Base-by-base conservation (phyloP, 2,888 invertebrate species). In the Eristalis pertinax region DNA sequence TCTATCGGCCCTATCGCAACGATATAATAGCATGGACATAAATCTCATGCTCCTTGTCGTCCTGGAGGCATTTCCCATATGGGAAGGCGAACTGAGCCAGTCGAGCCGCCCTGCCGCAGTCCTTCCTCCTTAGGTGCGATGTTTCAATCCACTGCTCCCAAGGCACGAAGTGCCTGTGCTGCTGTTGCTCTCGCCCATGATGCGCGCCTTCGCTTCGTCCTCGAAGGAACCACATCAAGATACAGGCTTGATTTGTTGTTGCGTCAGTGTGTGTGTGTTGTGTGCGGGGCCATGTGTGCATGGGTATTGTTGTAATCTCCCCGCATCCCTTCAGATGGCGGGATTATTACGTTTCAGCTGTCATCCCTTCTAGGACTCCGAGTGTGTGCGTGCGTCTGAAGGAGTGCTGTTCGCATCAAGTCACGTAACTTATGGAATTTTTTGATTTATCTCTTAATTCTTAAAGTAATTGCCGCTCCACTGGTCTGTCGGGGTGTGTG, bases 341-440 rank as follows among this genome's bases (percentile, higher is more conserved):
- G 81, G 77, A 81, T 79, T 83, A 65, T 62, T 32, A 4, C 56
- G 26, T 56, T 22, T 32, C 7, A 50, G 35, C 41, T 67, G 60
- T 74, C 38, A 15, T 60, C 60, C 43, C 69, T 67, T 19, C 15
- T 4, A 43, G n/a, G 2, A 8, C 1, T 24, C 15, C 13, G 50
- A 22, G 24, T 74, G 67, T 73, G 22, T 43, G 67, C 63, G 38
- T 26, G 58, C 63, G 13, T 26, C 13, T 15, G 26, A 26, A 60
- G 13, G 60, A 26, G 26, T 60, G 50, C 24, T 60, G 26, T 2
- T 60, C 81, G 24, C 76, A 76, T 82, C 70, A 65, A 65, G 82
- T 82, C 82, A 82, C 82, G 82, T 82, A 82, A 72, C 76, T 82
- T 82, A 76, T 76, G 82, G 76, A 82, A 69, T 82, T 76, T 72